Conservation (phyloP, 2,113 vertebrate species). For the Petroica traversi region DNA sequence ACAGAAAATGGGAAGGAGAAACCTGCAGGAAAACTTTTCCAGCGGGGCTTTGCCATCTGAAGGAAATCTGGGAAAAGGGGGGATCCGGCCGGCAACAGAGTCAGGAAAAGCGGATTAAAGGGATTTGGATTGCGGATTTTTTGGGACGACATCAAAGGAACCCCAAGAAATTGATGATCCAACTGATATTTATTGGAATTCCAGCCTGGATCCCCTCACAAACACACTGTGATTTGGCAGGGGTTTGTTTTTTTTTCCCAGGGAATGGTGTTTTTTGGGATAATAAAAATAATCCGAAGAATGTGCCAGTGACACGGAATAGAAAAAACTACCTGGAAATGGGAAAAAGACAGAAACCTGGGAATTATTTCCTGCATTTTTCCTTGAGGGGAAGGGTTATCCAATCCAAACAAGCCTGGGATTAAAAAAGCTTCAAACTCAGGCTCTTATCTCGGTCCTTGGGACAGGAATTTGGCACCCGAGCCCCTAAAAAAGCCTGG, state of each 20-base stretch:
- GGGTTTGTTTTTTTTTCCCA: background rate
- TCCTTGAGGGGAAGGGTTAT: background rate
- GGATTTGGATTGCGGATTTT: background rate
- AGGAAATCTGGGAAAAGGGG: background rate
- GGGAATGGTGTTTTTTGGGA: background rate
- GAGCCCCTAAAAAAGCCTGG: background rate
- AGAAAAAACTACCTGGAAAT: background rate
- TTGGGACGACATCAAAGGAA: background rate
- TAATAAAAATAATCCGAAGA: too few species aligned
- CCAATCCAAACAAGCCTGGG: background rate
- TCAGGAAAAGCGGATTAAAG: background rate
- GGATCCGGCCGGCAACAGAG: fast-evolving
- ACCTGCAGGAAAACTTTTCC: background rate
- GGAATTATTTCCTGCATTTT: background rate
- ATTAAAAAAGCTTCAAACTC: background rate
- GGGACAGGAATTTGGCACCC: background rate
- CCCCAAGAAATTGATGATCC: background rate
- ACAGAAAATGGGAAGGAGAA: background rate
- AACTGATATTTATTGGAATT: background rate
- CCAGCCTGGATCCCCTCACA: too few species aligned
- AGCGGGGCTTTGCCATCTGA: fast-evolving
- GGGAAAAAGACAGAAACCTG: fast-evolving
- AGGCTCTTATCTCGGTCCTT: background rate
- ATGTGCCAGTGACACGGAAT: fast-evolving
- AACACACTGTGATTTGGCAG: fast-evolving